Evolutionary conservation across 2,797 vertebrate genomes (phyloP), one percentile per base, ranked within the genome.

Genomic region (Dicrostonyx torquatus): DNA sequence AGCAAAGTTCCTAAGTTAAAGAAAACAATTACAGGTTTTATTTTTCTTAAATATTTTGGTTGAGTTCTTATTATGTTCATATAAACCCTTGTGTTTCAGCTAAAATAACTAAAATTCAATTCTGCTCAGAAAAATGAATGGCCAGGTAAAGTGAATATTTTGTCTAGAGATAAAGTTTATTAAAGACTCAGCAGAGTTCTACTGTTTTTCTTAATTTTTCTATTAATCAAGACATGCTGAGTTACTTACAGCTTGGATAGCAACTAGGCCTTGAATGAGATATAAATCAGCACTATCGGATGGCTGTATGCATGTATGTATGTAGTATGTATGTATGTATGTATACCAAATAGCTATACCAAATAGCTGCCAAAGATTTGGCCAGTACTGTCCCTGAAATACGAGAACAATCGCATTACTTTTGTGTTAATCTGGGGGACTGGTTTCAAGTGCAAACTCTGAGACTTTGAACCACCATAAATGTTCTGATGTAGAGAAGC

Each of bases 61-160:
- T 24, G 31, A 83, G 58, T 34, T 15, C 70, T 53, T 64, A 83
- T 43, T 34, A 40, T 70, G 29, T 94, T 80, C 6, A 79, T 43
- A 84, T 83, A 31, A 89, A 6, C n/a, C 15, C 29, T 20, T 68
- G 80, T 58, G 48, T 48, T 95, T 90, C 17, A 85, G 53, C 43
- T 91, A 7, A 40, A 87, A n/a, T 75, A 93, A 94, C 80, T 75
- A 89, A 89, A 96, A 92, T 66, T 88, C 50, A 93, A 88, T n/a
- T 50, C 78, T 66, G 75, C 31, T 40, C 48, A 86, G 79, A 86
- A 96, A 85, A 92, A 90, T 64, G 77, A 70, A 79, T 18, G 24
- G 55, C 26, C 79, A 50, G 48, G 43, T 70, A 86, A 89, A 83
- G 53, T 37, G 15, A 86, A 68, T 48, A 93, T 83, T 96, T 85